phyloP scores from a whole-genome alignment of 2,888 invertebrate genomes.

The Phengaris alcon region DNA sequence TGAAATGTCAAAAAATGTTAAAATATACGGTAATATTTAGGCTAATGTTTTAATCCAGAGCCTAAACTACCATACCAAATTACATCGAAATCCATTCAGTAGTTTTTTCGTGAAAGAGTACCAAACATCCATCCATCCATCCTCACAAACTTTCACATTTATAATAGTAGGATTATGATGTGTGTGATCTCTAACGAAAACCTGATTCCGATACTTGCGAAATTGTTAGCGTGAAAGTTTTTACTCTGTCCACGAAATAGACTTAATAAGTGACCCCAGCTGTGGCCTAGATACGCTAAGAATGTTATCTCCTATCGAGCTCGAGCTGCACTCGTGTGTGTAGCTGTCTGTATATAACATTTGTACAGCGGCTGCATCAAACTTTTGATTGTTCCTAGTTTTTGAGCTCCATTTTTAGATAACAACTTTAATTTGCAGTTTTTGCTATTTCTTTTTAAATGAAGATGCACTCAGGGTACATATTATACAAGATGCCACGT shows the following conservation, averaged over 20 bases:
- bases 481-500: background rate
- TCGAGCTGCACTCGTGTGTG: background rate
- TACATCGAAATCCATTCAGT: too few relatives aligned
- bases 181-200: background rate
- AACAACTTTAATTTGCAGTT: background rate
- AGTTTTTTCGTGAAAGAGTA: too few relatives aligned
- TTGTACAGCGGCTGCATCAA: conserved; percentile 15
- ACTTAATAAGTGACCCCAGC: conserved; percentile 14
- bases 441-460: background rate
- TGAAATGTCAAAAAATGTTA: too few relatives aligned
- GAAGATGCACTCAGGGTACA: too few relatives aligned
- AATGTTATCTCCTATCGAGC: conserved; percentile 9
- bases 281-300: conserved; percentile 17
- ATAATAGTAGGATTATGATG: too few relatives aligned
- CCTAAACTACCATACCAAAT: too few relatives aligned
- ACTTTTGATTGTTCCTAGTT: conserved; percentile 12
- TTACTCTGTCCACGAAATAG: conserved; percentile 17
- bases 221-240: conserved; percentile 11
- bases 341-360: background rate
- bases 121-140: too few relatives aligned
- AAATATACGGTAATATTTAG: too few relatives aligned
- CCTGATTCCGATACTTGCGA: background rate
- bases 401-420: conserved; percentile 18
- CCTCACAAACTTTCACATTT: too few relatives aligned
- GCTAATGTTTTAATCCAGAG: too few relatives aligned